Conservation (phyloP, 1,140 invertebrate genomes). For the Pantala flavescens region DNA sequence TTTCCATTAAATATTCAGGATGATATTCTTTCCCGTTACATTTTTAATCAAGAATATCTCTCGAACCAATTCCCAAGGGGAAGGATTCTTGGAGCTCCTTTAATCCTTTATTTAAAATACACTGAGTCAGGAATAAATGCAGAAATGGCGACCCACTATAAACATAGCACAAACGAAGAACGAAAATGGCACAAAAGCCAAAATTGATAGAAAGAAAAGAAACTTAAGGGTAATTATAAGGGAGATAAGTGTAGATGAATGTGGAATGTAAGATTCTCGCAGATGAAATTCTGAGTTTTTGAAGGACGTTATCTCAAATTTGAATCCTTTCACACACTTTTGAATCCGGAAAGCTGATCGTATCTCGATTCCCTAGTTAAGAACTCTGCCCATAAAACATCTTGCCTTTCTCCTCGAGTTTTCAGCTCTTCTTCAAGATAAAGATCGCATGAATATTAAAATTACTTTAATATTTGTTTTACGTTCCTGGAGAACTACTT, state of each 20-base stretch:
- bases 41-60: too few species aligned
- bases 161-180: too few species aligned
- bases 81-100: too few species aligned
- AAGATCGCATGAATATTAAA: neutral
- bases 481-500: too few species aligned
- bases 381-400: conserved; percentile 1
- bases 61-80: too few species aligned
- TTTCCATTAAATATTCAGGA: too few species aligned
- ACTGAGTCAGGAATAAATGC: too few species aligned
- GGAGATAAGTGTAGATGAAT: neutral
- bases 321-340: conserved; percentile 2
- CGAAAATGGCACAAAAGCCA: neutral
- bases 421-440: conserved; percentile 10
- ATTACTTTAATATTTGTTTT: neutral
- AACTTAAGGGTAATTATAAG: neutral
- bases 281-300: neutral
- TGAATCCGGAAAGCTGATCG: neutral
- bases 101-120: too few species aligned
- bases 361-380: neutral
- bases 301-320: conserved; percentile 1
- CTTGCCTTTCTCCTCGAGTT: conserved; percentile 4
- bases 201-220: neutral
- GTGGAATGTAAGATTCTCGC: neutral
- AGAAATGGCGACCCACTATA: too few species aligned
- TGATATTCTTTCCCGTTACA: too few species aligned